These are phyloP conservation scores for Nymphalis polychloros DNA, from an alignment of 2,888 invertebrate species.

Conservation along the genomic window DNA sequence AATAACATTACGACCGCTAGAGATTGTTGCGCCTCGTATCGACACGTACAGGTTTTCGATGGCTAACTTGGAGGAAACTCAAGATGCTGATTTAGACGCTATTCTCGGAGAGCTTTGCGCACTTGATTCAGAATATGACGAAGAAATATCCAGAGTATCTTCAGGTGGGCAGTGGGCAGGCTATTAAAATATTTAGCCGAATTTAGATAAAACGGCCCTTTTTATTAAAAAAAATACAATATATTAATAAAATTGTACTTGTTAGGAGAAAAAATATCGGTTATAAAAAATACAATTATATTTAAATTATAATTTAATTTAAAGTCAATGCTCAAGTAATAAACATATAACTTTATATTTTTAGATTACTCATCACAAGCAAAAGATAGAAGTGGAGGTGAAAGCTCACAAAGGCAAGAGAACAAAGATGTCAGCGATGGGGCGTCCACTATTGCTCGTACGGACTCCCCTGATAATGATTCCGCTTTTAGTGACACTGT, in stretches of 20 bases:
- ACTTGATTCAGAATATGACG: conserved; percentile 87
- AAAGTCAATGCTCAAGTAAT: not conserved
- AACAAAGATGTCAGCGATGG: conserved; percentile 64
- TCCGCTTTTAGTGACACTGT: conserved; percentile 99
- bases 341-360: conserved; percentile 14
- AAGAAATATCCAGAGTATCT: conserved; percentile 77
- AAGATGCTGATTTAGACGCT: conserved; percentile 97
- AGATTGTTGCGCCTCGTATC: conserved; percentile 90
- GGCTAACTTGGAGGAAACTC: conserved; percentile 97
- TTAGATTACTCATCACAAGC: conserved; percentile 54
- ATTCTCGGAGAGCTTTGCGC: conserved; percentile 97
- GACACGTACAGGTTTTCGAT: conserved; percentile 96
- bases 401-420: conserved; percentile 55
- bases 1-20: conserved; percentile 84
- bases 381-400: conserved; percentile 55
- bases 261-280: too few relatives aligned
- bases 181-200: not conserved
- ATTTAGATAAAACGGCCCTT: not conserved
- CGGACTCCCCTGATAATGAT: conserved; percentile 98
- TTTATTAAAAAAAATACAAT: not conserved
- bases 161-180: conserved; percentile 61
- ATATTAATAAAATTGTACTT: too few relatives aligned
- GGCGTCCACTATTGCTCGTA: conserved; percentile 79
- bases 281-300: too few relatives aligned
- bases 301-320: not conserved